Conservation (phyloP, 2,113 vertebrate species). For the Semnornis frantzii region DNA sequence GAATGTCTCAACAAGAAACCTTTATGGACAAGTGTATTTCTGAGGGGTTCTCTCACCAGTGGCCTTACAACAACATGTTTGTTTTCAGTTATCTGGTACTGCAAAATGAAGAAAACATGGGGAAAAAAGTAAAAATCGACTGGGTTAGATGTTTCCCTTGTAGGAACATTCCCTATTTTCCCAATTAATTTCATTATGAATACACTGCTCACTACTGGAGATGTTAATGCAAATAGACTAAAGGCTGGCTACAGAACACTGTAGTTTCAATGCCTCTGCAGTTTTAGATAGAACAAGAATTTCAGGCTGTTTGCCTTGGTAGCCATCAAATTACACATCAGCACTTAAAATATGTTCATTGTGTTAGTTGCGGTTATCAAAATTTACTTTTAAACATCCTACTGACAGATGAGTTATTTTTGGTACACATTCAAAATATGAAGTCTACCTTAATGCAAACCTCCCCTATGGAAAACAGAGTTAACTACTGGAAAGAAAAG, state of each 20-base stretch:
- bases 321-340: not conserved
- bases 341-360: not conserved
- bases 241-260: not conserved
- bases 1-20: slow-evolving; percentile 69
- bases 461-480: not conserved
- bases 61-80: slow-evolving; percentile 31
- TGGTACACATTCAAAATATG: slow-evolving; percentile 8
- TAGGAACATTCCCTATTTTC: slow-evolving; percentile 24
- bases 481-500: slow-evolving; percentile 31
- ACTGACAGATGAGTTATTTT: not conserved
- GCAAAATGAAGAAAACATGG: slow-evolving; percentile 28
- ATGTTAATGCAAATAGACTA: slow-evolving; percentile 20
- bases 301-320: not conserved
- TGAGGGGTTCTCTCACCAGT: slow-evolving; percentile 50
- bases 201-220: not conserved
- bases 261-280: not conserved
- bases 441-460: slow-evolving; percentile 33
- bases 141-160: slow-evolving; percentile 33
- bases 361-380: slow-evolving; percentile 12
- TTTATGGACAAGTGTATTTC: slow-evolving; percentile 58
- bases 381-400: slow-evolving; percentile 15
- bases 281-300: slow-evolving; percentile 9
- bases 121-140: not conserved
- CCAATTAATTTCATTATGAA: not conserved
- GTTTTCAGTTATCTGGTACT: slow-evolving; percentile 60